These are phyloP conservation scores for Scatophagus argus DNA, from an alignment of 2,113 vertebrate species.

Conservation along the genomic window DNA sequence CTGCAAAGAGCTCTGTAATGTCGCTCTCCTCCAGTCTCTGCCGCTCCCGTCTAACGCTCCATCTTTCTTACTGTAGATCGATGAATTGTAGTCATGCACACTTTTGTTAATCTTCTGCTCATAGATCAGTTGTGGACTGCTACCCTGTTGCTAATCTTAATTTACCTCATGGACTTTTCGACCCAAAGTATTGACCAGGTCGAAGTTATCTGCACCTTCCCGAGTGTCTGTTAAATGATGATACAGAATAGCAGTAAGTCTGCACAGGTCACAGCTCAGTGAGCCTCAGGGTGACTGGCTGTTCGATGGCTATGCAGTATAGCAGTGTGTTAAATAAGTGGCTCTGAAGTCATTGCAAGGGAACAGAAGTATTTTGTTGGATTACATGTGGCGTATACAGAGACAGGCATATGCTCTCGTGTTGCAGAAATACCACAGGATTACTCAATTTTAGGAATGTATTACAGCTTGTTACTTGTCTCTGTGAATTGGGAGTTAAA, in stretches of 20 bases:
- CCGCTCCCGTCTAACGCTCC: constrained; percentile 12
- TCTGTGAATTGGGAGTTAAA: neutral
- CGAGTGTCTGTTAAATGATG: constrained; percentile 37
- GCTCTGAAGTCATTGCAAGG: neutral
- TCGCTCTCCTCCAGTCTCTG: constrained; percentile 25
- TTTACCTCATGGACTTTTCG: constrained; percentile 34
- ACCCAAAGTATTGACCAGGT: constrained; percentile 28
- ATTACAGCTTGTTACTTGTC: neutral
- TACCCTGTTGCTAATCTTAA: constrained; percentile 37
- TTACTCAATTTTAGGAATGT: neutral
- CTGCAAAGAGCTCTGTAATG: constrained; percentile 52
- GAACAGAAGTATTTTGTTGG: neutral
- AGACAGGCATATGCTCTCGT: neutral
- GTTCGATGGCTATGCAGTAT: constrained; percentile 17
- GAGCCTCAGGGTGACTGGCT: constrained; percentile 10
- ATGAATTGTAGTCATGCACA: neutral
- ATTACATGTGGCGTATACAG: neutral
- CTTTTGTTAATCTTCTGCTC: constrained; percentile 33
- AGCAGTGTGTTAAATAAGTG: constrained; percentile 13
- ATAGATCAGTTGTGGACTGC: constrained; percentile 29
- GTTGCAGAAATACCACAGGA: neutral
- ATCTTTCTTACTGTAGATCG: constrained; percentile 26
- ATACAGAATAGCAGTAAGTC: constrained; percentile 9
- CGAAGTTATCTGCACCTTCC: constrained; percentile 24
- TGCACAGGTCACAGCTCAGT: constrained; percentile 19